Evolutionary conservation across 2,113 vertebrate genomes (phyloP).

Genomic region (Arvicanthis niloticus): DNA sequence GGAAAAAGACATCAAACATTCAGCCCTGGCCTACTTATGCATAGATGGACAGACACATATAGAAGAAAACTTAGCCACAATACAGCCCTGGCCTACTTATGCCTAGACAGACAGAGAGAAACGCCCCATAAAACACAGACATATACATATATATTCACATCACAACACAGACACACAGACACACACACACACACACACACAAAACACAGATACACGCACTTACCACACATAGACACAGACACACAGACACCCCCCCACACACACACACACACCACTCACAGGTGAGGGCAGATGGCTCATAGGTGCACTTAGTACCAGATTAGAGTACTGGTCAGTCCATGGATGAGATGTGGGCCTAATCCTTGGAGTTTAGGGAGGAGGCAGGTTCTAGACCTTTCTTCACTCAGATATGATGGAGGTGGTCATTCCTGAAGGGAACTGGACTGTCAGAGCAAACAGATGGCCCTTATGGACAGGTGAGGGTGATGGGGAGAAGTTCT

Average conservation of each 20-base stretch:
- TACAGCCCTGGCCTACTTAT: too few species aligned
- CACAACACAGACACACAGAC: not conserved
- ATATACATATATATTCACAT: too few species aligned
- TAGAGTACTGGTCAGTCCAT: not conserved
- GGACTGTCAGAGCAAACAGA: not conserved
- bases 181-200: not conserved
- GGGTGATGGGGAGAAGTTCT: not conserved
- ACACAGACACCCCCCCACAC: not conserved
- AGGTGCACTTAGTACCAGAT: not conserved
- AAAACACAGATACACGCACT: not conserved
- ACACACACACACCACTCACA: too few species aligned
- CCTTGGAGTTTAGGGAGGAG: constrained; percentile 45
- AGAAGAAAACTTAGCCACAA: too few species aligned
- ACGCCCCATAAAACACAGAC: too few species aligned
- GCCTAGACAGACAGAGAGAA: too few species aligned
- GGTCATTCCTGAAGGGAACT: not conserved
- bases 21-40: not conserved
- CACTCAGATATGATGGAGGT: not conserved
- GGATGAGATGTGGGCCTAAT: constrained; percentile 53
- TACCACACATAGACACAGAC: not conserved
- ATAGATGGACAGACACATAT: not conserved
- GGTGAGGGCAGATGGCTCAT: not conserved
- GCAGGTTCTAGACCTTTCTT: not conserved
- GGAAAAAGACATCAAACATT: not conserved
- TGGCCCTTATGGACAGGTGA: not conserved